Conservation (phyloP, 2,113 vertebrate genomes). For the Cheilinus undulatus region DNA sequence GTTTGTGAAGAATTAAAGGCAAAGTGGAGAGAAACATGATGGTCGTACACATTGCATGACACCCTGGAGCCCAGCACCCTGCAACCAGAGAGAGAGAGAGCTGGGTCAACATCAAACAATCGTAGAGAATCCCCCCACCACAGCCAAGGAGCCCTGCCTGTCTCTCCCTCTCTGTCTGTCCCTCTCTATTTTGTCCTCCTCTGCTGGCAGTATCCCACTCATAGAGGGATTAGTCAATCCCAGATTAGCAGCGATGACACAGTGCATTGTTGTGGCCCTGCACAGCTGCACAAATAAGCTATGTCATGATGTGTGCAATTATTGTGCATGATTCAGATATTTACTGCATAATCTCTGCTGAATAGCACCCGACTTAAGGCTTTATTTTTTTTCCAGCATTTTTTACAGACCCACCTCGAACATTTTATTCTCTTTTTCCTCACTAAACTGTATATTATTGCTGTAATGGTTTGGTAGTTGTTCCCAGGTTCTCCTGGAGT, state of each 20-base stretch:
- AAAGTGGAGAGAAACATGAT: conserved; percentile 81
- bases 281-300: conserved; percentile 39
- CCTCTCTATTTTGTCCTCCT: conserved; percentile 6
- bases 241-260: conserved; percentile 75
- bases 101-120: conserved; percentile 30
- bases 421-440: not conserved
- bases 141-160: conserved; percentile 23
- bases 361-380: not conserved
- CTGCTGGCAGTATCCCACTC: conserved; percentile 44
- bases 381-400: not conserved
- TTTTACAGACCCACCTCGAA: not conserved
- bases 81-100: conserved; percentile 13
- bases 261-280: conserved; percentile 42
- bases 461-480: not conserved
- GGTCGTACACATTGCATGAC: conserved; percentile 82
- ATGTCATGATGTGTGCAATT: conserved; percentile 27
- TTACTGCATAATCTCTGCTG: not conserved
- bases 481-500: not conserved
- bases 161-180: conserved; percentile 9
- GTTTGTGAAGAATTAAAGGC: conserved; percentile 70
- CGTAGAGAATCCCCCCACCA: conserved; percentile 16
- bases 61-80: conserved; percentile 19
- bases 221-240: conserved; percentile 69
- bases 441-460: not conserved
- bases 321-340: conserved; percentile 20